Base-by-base conservation (phyloP, 92 coral and sea anemone genomes). In the Micromussa lordhowensis region DNA sequence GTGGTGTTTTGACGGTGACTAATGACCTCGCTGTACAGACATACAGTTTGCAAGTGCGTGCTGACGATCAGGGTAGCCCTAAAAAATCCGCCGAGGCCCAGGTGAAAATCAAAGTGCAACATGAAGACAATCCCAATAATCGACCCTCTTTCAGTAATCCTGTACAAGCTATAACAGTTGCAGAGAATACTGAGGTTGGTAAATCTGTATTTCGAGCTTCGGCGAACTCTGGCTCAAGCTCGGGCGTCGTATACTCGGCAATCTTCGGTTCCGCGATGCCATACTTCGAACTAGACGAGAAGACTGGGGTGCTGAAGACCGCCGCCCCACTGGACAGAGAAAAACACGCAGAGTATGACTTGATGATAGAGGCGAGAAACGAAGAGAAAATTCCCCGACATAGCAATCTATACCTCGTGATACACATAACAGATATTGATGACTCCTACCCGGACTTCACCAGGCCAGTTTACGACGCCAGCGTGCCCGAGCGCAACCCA, bases 1-100 rank as follows among this genome's bases (percentile, higher is more conserved):
- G 94, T n/a, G 99, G 98, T 14, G 92, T 96, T 26, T 78, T 97
- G 18, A 92, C 96, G 29, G 89, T 96, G 17, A 89, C 49, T 29
- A 82, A 59, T 14, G 68, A 75, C 21, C 86, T 97, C 7, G 95
- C 94, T 75, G 89, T 72, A 11, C 87, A 85, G 71, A 53, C 88
- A 35, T 78, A 92, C 14, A 78, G 82, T 14, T 63, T 95, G 82
- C 49, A 87, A 14, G 94, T 94, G 11, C 82, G 66, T 35, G 98
- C 90, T 38, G 81, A 95, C n/a, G 98, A 95, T 82, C 91, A 93
- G 78, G 98, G 95, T 11, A 87, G 80, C 36, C 93, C 92, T 7
- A 77, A 93, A 61, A 51, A 72, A 48, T 57, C 77, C 32, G 81
- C 91, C 0, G 71, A 86, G 49, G 77, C 94, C 14, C 82, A 68